These are phyloP conservation scores for Dione vanillae DNA, from an alignment of 2,888 invertebrate species.

Conservation along the genomic window DNA sequence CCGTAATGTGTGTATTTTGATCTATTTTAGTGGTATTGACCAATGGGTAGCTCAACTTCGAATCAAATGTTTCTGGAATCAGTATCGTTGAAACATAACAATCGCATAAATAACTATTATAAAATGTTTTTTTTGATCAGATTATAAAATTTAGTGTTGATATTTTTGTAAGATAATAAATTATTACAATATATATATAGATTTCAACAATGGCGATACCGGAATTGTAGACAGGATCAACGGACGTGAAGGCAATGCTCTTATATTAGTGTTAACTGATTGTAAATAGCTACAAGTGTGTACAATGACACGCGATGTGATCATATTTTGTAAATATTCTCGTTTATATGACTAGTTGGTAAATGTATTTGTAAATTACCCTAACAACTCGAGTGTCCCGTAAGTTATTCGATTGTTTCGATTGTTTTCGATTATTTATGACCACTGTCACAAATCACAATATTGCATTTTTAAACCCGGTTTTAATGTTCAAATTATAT, in stretches of 20 bases:
- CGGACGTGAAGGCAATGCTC: slow-evolving; percentile 78
- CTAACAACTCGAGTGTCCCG: slow-evolving; percentile 79
- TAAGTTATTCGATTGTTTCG: slow-evolving; percentile 69
- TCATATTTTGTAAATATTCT: slow-evolving; percentile 81
- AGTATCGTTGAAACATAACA: slow-evolving; percentile 15
- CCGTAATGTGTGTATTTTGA: slow-evolving; percentile 51
- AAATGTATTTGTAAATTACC: slow-evolving; percentile 80
- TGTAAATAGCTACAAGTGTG: slow-evolving; percentile 81
- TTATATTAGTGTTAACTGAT: slow-evolving; percentile 79
- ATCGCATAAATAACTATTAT: slow-evolving; percentile 10
- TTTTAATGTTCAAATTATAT: slow-evolving; percentile 70
- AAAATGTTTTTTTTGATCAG: background rate
- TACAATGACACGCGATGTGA: slow-evolving; percentile 72
- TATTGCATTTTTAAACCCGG: slow-evolving; percentile 70
- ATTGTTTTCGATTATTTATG: slow-evolving; percentile 57
- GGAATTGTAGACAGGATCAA: slow-evolving; percentile 52
- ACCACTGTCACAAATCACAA: slow-evolving; percentile 82
- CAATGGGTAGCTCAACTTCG: slow-evolving; percentile 25
- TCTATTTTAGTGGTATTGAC: slow-evolving; percentile 45
- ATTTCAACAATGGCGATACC: slow-evolving; percentile 70
- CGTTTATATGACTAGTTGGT: slow-evolving; percentile 73
- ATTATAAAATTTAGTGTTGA: slow-evolving; percentile 5
- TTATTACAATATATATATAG: slow-evolving; percentile 46
- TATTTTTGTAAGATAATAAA: slow-evolving; percentile 42
- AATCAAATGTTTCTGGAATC: slow-evolving; percentile 18